Conservation (phyloP, 2,888 invertebrate species). For the Epirrita christyi region DNA sequence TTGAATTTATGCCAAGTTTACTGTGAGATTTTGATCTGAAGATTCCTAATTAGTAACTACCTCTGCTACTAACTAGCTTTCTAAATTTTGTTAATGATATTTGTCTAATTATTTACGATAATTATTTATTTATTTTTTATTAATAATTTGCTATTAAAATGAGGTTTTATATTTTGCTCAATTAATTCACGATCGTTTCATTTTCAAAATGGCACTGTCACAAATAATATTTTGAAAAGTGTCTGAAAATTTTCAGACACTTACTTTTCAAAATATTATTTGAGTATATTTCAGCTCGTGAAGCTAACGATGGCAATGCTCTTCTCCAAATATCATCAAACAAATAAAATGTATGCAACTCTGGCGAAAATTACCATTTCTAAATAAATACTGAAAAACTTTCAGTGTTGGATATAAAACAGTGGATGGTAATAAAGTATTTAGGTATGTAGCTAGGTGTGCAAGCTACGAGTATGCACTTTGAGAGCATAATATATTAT, state of each 20-base stretch:
- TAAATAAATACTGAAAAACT: slow-evolving; percentile 18
- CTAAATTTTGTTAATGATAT: too few species aligned
- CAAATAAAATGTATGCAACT: slow-evolving; percentile 9
- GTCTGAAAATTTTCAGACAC: neutral
- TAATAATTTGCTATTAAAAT: neutral
- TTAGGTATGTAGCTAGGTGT: slow-evolving; percentile 23
- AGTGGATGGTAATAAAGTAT: slow-evolving; percentile 16
- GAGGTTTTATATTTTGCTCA: neutral
- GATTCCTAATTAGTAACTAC: neutral
- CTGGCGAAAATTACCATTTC: slow-evolving; percentile 17
- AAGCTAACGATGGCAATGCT: neutral
- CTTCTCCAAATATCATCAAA: slow-evolving; percentile 5
- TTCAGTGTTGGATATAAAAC: slow-evolving; percentile 20
- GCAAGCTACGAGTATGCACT: slow-evolving; percentile 26
- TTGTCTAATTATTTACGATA: too few species aligned
- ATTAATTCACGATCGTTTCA: neutral
- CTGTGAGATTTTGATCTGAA: neutral
- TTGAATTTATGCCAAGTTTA: slow-evolving; percentile 6
- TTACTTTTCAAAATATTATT: slow-evolving; percentile 14
- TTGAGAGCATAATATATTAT: slow-evolving; percentile 26
- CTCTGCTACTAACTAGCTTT: too few species aligned
- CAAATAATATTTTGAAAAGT: too few species aligned
- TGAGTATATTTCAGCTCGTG: slow-evolving; percentile 1
- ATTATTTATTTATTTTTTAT: too few species aligned
- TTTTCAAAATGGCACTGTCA: neutral